Conservation (phyloP, 30 jellyfish, hydroid and myxozoan species). For the Aurelia aurita region DNA sequence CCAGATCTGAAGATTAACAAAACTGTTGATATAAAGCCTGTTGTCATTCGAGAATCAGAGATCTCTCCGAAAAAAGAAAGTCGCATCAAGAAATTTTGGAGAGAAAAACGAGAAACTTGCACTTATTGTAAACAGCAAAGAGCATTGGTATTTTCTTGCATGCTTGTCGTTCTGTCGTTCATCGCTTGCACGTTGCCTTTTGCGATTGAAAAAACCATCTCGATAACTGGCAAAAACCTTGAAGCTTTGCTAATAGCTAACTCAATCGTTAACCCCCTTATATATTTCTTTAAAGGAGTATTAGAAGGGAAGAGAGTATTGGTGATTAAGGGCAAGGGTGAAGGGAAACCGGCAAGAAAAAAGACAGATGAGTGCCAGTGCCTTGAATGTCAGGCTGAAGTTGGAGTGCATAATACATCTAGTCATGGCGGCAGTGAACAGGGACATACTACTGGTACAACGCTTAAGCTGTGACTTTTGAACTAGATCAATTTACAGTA, state of each 20-base stretch:
- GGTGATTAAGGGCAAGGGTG: neutral
- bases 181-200: slow-evolving; percentile 57
- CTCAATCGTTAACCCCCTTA: slow-evolving; percentile 47
- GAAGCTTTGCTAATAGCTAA: slow-evolving; percentile 56
- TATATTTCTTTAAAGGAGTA: slow-evolving; percentile 58
- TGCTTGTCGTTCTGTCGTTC: slow-evolving; percentile 39
- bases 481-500: no score
- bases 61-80: neutral
- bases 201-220: slow-evolving; percentile 27
- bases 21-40: no score
- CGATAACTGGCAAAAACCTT: neutral
- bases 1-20: no score
- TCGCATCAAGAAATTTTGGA: neutral
- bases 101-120: neutral
- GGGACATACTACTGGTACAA: no score
- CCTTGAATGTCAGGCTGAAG: neutral
- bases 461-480: no score
- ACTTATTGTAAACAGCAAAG: slow-evolving; percentile 22
- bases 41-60: no score
- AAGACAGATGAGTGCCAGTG: slow-evolving; percentile 5
- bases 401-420: neutral
- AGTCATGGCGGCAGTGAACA: no score
- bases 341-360: neutral
- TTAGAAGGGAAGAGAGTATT: neutral
- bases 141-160: slow-evolving; percentile 55